phyloP scores from a whole-genome alignment of 2,113 vertebrate genomes.

The Heliornis fulica region DNA sequence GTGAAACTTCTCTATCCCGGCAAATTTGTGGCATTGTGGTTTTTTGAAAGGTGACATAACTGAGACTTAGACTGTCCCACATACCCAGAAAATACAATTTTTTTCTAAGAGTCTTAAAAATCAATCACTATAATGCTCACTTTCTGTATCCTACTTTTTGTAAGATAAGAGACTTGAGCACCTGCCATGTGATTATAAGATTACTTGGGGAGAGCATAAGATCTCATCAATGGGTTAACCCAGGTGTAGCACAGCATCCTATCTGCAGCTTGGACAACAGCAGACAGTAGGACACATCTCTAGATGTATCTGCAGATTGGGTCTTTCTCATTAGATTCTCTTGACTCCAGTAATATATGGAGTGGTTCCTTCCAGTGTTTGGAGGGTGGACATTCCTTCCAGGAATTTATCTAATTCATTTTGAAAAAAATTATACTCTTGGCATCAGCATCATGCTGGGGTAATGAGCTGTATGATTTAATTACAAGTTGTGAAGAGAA shows the following conservation, averaged over 20 bases:
- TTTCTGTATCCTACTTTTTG: neutral
- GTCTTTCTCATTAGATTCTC: neutral
- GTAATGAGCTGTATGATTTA: slow-evolving; percentile 66
- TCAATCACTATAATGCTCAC: accelerated
- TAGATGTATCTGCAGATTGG: neutral
- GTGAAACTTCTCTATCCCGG: neutral
- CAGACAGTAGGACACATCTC: neutral
- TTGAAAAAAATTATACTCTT: slow-evolving; percentile 30
- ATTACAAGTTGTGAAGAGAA: slow-evolving; percentile 42
- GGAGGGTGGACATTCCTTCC: neutral
- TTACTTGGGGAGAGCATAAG: neutral
- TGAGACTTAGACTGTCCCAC: too few relatives aligned
- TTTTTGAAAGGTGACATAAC: neutral
- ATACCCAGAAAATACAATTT: too few relatives aligned
- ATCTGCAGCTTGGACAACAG: neutral
- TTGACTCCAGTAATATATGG: neutral
- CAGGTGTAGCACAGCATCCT: too few relatives aligned
- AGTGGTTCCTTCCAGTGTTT: neutral
- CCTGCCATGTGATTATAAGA: neutral
- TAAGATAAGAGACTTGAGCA: neutral
- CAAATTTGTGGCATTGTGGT: neutral
- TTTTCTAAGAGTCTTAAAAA: neutral
- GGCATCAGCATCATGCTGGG: neutral
- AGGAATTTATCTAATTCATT: slow-evolving; percentile 27
- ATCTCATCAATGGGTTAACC: neutral